phyloP scores from a whole-genome alignment of 2,888 invertebrate species.

The Tipula confusa region DNA sequence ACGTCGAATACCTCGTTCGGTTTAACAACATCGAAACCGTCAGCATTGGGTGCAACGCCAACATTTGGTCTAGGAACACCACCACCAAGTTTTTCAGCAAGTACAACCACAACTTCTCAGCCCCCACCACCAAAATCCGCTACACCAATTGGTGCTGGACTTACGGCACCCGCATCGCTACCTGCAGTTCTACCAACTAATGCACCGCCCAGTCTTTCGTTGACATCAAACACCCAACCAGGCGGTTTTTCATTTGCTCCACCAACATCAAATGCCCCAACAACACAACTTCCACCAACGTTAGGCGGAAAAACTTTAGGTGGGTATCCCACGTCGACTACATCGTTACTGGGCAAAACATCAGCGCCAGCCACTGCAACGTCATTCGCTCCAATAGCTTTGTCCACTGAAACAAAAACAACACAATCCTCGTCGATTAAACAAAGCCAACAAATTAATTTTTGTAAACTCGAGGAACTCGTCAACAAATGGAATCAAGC shows the following conservation, averaged over 20 bases:
- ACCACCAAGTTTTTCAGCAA: neutral
- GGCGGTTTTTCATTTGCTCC: constrained; percentile 33
- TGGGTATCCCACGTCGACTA: neutral
- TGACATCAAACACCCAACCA: neutral
- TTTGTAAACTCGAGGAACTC: constrained; percentile 81
- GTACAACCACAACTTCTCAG: neutral
- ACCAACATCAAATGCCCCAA: neutral
- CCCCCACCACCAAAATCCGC: neutral
- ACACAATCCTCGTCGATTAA: constrained; percentile 42
- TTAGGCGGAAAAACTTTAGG: neutral
- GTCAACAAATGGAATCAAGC: constrained; percentile 94
- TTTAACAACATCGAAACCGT: neutral
- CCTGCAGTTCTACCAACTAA: neutral
- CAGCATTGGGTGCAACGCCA: neutral
- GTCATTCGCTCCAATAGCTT: neutral
- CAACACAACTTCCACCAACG: constrained; percentile 13
- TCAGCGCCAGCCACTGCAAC: neutral
- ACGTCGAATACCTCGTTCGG: neutral
- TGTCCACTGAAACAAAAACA: constrained; percentile 33
- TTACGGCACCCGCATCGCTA: neutral
- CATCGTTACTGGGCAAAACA: neutral
- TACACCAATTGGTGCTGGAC: neutral
- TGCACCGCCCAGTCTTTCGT: neutral
- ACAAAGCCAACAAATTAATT: constrained; percentile 60
- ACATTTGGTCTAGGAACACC: neutral